Base-by-base conservation (phyloP, 2,797 vertebrate genomes). In the Cossypha niveicapilla region DNA sequence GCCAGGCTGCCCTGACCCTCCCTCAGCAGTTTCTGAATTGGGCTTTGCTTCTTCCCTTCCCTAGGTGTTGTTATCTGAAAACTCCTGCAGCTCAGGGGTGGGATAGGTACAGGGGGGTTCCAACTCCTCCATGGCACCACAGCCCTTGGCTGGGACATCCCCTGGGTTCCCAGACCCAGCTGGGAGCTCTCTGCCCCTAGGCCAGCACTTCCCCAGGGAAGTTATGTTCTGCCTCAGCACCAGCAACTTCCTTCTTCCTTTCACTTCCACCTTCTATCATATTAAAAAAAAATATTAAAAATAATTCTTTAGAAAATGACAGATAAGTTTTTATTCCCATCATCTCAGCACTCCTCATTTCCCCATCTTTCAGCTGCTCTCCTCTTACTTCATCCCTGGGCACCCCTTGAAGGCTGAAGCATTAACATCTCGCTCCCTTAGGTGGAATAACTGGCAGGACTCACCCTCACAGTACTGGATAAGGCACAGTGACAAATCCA, bases 201-300 rank as follows among this genome's bases (percentile, higher is more conserved):
- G n/a, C 42, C 82, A 80, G 50, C 57, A 92, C 86, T 96, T 96
- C 86, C 76, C 50, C 62, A 66, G 44, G 23, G n/a, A 17, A 60
- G 60, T 75, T 94, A 11, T 42, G 72, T 32, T 92, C 78, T 42
- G 53, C 82, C 57, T 89, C 75, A 93, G 48, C 79, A 74, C 30
- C 71, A 90, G 63, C 13, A 65, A 51, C 50, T 92, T 95, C 94
- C 94, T 93, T 91, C 90, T 92, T 79, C 71, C 67, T 96, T 96
- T 94, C 88, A 91, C 94, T 95, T 94, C 96, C 93, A 90, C 78
- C 68, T 94, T 95, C 56, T 60, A 44, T 24, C 42, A 60, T 47
- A 58, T 41, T 7, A 17, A 12, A 45, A 77, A 77, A 61, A 61
- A 61, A 51, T 28, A 15, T n/a, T 9, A 10, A 60, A 68, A 53